A percentile compares a stretch with the other conserved stretches of the same genome.
Evolutionary conservation across 2,888 invertebrate species (phyloP).

Genomic region (Patella ulyssiponensis): DNA sequence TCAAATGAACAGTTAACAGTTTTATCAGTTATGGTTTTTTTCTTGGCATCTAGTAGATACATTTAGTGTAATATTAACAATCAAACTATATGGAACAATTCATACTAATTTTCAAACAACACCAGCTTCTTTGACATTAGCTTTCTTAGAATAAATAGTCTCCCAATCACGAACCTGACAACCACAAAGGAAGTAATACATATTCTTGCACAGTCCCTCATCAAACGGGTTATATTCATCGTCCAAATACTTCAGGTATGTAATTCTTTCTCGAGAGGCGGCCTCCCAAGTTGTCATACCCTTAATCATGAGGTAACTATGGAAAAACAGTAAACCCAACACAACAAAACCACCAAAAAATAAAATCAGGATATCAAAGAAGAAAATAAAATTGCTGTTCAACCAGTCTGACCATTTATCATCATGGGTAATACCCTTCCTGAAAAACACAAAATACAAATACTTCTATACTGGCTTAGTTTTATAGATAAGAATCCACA

Average conservation of each 20-base stretch:
- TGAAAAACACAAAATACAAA: slow-evolving; percentile 32
- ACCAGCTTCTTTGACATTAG: slow-evolving; percentile 22
- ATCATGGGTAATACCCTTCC: slow-evolving; percentile 56
- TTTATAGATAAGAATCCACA: background rate
- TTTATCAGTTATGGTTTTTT: no score
- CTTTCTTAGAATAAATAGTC: slow-evolving; percentile 56
- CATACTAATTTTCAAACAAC: background rate
- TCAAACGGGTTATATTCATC: slow-evolving; percentile 70
- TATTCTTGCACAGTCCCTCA: slow-evolving; percentile 66
- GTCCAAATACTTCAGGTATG: slow-evolving; percentile 69
- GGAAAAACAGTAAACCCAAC: slow-evolving; percentile 63
- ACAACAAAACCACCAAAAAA: slow-evolving; percentile 61
- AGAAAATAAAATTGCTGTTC: slow-evolving; percentile 57
- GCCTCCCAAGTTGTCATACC: slow-evolving; percentile 72
- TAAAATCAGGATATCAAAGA: slow-evolving; percentile 62
- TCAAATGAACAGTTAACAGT: no score
- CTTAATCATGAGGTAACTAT: slow-evolving; percentile 66
- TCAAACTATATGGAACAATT: no score
- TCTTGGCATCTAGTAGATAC: no score
- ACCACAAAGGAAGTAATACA: slow-evolving; percentile 60
- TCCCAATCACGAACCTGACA: slow-evolving; percentile 59
- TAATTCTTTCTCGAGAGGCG: slow-evolving; percentile 68
- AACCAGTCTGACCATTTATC: slow-evolving; percentile 63
- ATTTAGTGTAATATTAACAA: no score
- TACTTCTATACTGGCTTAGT: background rate